Evolutionary conservation across 2,888 invertebrate species (phyloP), one percentile per base, ranked within the genome.

Genomic region (Cistogaster globosa): DNA sequence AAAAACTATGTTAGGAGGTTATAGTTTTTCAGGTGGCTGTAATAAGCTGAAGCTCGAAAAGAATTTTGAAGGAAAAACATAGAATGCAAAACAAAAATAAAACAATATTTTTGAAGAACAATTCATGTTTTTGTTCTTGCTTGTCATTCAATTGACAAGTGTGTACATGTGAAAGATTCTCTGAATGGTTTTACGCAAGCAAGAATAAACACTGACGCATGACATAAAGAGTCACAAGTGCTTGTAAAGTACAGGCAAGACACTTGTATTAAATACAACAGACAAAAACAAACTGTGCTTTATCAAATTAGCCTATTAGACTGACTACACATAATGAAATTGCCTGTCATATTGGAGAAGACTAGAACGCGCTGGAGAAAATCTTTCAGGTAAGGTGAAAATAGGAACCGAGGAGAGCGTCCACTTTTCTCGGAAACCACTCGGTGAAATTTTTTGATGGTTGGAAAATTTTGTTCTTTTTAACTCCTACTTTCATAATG

Each of bases 1-100:
- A 38, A 36, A 79, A 84, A 79, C 79, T 84, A 55, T 84, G 84
- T 80, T 84, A 80, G 67, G 84, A 84, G 84, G 84, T 84, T 71
- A 63, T 51, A 72, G 8, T 72, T 67, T 79, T 22, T 26, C 84
- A 80, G 79, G 75, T 84, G 74, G 42, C 75, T 78, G 42, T 48
- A 22, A 57, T 18, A 20, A 8, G 9, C 5, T 9, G 2, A 53
- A 18, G 42, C 69, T 16, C 57, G 62, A 42, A 53, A 32, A 67
- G 16, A 51, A 51, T 62, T 18, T 32, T 12, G 9, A 45, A n/a
- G 1, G 16, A 53, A 51, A 51, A 12, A 45, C 55, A n/a, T 45
- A 67, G 26, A 67, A 7, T 5, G 8, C 32, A 67, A 60, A 57
- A 22, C 20, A 60, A 76, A 48, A 18, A 55, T 65, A 45, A 36